A percentile compares a stretch with the other conserved stretches of the same genome.
Conservation (phyloP, 2,888 invertebrate genomes). For the Encarsia formosa region DNA sequence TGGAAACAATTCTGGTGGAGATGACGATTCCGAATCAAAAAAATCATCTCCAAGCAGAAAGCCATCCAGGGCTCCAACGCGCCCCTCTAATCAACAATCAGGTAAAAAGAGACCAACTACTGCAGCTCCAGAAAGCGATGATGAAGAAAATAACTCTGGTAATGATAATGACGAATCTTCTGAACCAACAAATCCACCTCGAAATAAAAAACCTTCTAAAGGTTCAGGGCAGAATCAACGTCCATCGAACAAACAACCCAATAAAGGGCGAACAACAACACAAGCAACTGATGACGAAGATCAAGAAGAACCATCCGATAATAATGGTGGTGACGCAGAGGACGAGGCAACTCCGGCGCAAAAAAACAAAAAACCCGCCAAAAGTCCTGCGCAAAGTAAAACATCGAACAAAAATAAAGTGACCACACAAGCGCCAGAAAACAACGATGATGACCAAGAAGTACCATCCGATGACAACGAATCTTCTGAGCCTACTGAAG, state of each 20-base stretch:
- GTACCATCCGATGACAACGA: constrained; percentile 5
- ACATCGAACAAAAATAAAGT: background rate
- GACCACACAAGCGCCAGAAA: background rate
- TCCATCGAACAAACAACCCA: background rate
- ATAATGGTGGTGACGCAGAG: background rate
- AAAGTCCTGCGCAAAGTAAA: background rate
- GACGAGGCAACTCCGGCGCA: background rate
- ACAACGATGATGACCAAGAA: background rate
- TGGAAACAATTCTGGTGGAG: background rate
- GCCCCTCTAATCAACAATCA: background rate
- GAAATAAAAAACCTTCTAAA: background rate
- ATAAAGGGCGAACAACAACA: background rate
- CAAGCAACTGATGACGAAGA: background rate
- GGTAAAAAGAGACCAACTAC: background rate
- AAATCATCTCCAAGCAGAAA: background rate
- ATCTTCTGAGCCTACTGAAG: background rate
- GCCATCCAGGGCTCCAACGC: background rate
- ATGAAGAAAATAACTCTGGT: background rate
- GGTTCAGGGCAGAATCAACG: background rate
- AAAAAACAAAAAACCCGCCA: background rate
- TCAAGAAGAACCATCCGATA: background rate
- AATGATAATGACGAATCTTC: background rate
- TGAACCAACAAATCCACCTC: background rate
- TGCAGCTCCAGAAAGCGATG: background rate
- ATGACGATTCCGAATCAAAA: background rate